Base-by-base conservation (phyloP, 1,140 invertebrate genomes). In the Glomeris maerens region DNA sequence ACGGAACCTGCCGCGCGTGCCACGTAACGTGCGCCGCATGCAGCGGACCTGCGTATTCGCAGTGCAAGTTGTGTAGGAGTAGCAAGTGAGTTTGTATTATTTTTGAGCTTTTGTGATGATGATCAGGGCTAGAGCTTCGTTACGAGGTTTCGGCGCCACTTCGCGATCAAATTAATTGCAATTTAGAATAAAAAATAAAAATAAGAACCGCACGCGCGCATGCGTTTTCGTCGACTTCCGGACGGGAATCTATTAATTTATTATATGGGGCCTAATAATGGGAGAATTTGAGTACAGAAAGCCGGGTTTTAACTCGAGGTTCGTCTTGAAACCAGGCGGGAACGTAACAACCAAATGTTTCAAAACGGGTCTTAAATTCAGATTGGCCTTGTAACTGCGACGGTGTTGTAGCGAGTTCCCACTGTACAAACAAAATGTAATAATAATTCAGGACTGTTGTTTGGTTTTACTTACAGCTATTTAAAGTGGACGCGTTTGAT, bases 11-110 rank as follows among this genome's bases (percentile, higher is more conserved):
- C 17, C 4, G n/a, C 4, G 13, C 22, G 2, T 65, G 64, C 42
- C 62, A 65, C 49, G 42, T 42, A n/a, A 54, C 62, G 2, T 65
- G 64, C 46, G 38, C 53, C 17, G 54, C 54, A 4, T 65, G 64
- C 44, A 58, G 59, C 28, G 64, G 61, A 17, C 57, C 64, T 7
- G 62, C 61, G 48, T 27, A 22, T 10, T 26, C 26, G n/a, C 52
- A 54, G 21, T 54, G 52, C 20, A 40, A 44, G n/a, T 28, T 28
- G 2, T 54, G 52, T 23, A 31, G 48, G n/a, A 29, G 25, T 2
- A 20, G 31, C 23, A 51, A 44, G 47, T 42, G 25, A 42, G 17
- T 10, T 10, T 17, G 17, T 36, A 36, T 36, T 36, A 10, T 10
- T 36, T 36, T 36, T 17, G 17, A 10, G 17, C 17, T 36, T 10